phyloP scores from a whole-genome alignment of 2,113 vertebrate genomes.

The Diadophis punctatus region DNA sequence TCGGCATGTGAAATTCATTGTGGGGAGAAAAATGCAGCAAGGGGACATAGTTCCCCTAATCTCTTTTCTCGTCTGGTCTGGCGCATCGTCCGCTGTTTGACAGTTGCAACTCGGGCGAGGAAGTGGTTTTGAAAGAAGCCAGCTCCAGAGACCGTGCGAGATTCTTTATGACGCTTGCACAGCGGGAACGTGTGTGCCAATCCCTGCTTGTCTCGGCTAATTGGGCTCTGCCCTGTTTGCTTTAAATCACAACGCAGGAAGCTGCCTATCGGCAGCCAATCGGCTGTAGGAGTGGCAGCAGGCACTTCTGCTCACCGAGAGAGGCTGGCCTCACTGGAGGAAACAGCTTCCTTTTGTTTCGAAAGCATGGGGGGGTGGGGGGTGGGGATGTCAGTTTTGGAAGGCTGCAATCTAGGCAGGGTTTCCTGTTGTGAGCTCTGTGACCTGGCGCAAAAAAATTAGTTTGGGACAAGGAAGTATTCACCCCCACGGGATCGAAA shows the following conservation, averaged over 20 bases:
- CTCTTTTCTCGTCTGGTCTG: conserved; percentile 9
- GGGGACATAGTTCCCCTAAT: conserved; percentile 1
- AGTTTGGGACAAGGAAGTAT: neutral
- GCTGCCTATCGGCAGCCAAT: conserved; percentile 68
- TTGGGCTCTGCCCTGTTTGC: conserved; percentile 40
- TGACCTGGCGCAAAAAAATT: neutral
- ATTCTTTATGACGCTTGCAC: conserved; percentile 7
- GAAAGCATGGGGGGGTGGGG: neutral
- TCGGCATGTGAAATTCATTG: conserved; percentile 41
- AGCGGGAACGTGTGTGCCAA: conserved; percentile 29
- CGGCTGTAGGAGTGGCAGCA: conserved; percentile 34
- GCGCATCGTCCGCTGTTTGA: conserved; percentile 41
- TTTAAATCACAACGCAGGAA: conserved; percentile 87
- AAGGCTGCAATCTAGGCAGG: neutral
- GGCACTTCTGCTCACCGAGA: conserved; percentile 18
- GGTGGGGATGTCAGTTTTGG: neutral
- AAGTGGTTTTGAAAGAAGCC: conserved; percentile 37
- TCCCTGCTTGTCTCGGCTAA: conserved; percentile 13
- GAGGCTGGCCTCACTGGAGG: conserved; percentile 13
- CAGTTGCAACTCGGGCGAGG: conserved; percentile 41
- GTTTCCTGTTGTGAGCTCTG: neutral
- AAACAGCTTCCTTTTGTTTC: conserved; percentile 31
- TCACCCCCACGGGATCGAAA: neutral
- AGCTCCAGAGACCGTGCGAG: neutral
- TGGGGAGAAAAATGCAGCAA: conserved; percentile 10